Evolutionary conservation across 2,797 vertebrate species (phyloP).

Genomic region (Furcifer pardalis): DNA sequence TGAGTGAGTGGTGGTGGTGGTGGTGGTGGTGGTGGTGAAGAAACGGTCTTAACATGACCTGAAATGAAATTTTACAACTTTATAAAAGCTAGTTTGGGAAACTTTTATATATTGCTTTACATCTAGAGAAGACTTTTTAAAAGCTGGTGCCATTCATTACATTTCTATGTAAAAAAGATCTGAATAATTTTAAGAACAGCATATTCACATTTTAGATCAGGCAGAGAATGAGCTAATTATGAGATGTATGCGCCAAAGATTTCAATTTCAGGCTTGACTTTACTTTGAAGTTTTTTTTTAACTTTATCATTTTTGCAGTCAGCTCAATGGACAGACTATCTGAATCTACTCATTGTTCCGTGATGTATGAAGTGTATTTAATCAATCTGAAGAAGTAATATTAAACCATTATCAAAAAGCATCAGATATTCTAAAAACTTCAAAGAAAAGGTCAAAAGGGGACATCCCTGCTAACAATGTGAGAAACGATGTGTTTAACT

Average conservation of each 20-base stretch:
- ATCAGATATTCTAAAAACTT: slow-evolving; percentile 74
- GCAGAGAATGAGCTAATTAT: slow-evolving; percentile 82
- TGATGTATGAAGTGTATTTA: slow-evolving; percentile 81
- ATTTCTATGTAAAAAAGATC: slow-evolving; percentile 54
- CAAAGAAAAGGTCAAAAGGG: slow-evolving; percentile 77
- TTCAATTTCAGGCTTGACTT: slow-evolving; percentile 88
- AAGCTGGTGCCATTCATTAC: slow-evolving; percentile 62
- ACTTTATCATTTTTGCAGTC: slow-evolving; percentile 81
- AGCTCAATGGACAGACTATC: slow-evolving; percentile 76
- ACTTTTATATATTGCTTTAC: slow-evolving; percentile 26
- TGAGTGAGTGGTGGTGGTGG: no score
- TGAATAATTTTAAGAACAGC: slow-evolving; percentile 70
- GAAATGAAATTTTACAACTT: slow-evolving; percentile 36
- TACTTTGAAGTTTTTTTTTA: slow-evolving; percentile 83
- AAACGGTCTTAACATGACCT: slow-evolving; percentile 13
- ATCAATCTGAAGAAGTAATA: slow-evolving; percentile 80
- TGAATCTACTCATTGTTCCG: slow-evolving; percentile 79
- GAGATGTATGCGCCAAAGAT: slow-evolving; percentile 84
- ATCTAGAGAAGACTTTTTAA: slow-evolving; percentile 43
- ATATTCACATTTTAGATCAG: slow-evolving; percentile 75
- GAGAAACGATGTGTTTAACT: slow-evolving; percentile 75
- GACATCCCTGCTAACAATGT: slow-evolving; percentile 70
- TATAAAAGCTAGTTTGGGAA: slow-evolving; percentile 4
- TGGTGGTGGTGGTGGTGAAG: no score
- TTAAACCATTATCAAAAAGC: slow-evolving; percentile 77